A percentile compares a stretch with the other conserved stretches of the same genome.
Evolutionary conservation across 2,888 invertebrate genomes (phyloP).

Genomic region (Acanthosepion lycidas): DNA sequence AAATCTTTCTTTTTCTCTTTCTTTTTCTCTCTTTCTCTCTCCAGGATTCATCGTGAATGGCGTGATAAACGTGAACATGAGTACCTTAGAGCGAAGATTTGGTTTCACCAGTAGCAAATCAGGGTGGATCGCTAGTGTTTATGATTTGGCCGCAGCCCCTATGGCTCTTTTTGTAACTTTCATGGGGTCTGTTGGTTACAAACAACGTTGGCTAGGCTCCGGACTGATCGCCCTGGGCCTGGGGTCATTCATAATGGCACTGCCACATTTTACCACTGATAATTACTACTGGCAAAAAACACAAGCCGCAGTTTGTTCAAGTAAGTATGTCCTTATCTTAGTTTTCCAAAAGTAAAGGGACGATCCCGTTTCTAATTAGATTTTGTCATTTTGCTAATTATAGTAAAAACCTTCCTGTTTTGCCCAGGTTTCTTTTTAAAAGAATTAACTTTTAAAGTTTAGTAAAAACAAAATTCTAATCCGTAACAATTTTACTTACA

Average conservation of each 20-base stretch:
- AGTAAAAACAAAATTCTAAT: too few relatives aligned
- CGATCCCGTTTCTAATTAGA: too few relatives aligned
- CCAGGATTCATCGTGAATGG: constrained; percentile 72
- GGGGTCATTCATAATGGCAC: constrained; percentile 82
- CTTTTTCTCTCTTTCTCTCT: constrained; percentile 25
- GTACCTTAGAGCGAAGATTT: constrained; percentile 70
- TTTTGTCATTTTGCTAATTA: too few relatives aligned
- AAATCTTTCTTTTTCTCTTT: neutral
- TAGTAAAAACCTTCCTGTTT: too few relatives aligned
- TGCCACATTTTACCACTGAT: constrained; percentile 83
- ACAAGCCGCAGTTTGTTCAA: neutral
- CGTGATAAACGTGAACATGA: constrained; percentile 70
- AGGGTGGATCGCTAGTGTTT: constrained; percentile 70
- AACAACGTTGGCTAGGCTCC: constrained; percentile 83
- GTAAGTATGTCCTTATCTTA: neutral
- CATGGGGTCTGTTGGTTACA: constrained; percentile 63
- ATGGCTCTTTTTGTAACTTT: constrained; percentile 67
- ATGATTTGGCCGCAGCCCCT: constrained; percentile 70
- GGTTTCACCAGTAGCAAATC: constrained; percentile 67
- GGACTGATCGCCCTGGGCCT: constrained; percentile 84
- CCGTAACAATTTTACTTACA: too few relatives aligned
- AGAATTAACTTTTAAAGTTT: too few relatives aligned
- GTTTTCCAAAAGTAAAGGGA: neutral
- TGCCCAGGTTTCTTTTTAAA: too few relatives aligned
- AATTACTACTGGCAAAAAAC: neutral